A percentile compares a stretch with the other conserved stretches of the same genome.
Evolutionary conservation across 2,113 vertebrate species (phyloP).

Genomic region (Brachirus orientalis): DNA sequence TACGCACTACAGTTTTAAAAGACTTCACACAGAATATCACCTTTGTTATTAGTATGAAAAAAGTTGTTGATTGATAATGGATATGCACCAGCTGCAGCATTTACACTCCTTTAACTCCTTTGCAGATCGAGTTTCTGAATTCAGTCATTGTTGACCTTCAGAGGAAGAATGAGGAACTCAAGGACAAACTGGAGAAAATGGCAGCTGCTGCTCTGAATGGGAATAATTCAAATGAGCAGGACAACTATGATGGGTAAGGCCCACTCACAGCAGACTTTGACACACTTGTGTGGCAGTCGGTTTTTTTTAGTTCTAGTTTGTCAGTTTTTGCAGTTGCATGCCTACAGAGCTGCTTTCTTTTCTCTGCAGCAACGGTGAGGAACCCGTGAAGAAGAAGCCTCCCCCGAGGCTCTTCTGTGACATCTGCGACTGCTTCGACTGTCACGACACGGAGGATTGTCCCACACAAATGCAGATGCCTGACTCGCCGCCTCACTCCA

Average conservation of each 20-base stretch:
- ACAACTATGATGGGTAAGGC: slow-evolving; percentile 87
- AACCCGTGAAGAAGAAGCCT: slow-evolving; percentile 87
- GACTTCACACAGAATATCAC: too few relatives aligned
- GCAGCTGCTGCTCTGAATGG: slow-evolving; percentile 95
- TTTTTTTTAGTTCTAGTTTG: too few relatives aligned
- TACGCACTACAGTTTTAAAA: too few relatives aligned
- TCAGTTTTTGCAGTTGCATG: background rate
- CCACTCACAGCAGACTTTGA: background rate
- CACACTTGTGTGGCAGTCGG: background rate
- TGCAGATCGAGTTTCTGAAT: slow-evolving; percentile 95
- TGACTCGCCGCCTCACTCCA: slow-evolving; percentile 91
- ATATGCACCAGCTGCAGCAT: background rate
- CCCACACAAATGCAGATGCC: slow-evolving; percentile 91
- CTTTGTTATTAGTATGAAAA: too few relatives aligned
- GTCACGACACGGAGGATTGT: slow-evolving; percentile 97
- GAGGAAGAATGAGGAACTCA: slow-evolving; percentile 89
- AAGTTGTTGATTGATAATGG: background rate
- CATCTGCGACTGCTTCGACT: slow-evolving; percentile 98
- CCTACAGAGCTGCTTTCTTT: background rate
- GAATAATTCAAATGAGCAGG: slow-evolving; percentile 85
- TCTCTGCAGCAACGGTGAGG: slow-evolving; percentile 62
- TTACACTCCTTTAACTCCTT: slow-evolving; percentile 6
- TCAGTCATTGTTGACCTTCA: slow-evolving; percentile 97
- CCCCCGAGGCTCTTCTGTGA: slow-evolving; percentile 96
- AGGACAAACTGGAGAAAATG: slow-evolving; percentile 92